These are phyloP conservation scores for Zaprionus kolodkinae DNA, from an alignment of 1,140 invertebrate species.

Conservation along the genomic window DNA sequence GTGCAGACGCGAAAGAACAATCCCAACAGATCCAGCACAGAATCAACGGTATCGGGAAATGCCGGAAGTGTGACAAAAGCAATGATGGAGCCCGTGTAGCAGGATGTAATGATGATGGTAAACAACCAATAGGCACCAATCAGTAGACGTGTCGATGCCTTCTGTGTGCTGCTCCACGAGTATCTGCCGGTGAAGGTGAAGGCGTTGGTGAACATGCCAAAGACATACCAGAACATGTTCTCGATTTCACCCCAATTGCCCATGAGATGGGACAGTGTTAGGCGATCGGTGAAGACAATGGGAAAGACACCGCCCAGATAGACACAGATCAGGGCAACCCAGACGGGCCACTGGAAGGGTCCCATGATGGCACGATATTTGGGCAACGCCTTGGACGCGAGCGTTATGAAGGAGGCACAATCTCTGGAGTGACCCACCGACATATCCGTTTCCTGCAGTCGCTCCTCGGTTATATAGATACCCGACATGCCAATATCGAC, in stretches of 20 bases:
- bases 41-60: constrained; percentile 89
- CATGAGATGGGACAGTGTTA: constrained; percentile 87
- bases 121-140: constrained; percentile 92
- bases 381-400: constrained; percentile 90
- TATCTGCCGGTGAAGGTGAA: constrained; percentile 89
- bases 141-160: constrained; percentile 88
- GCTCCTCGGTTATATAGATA: constrained; percentile 87
- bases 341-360: constrained; percentile 91
- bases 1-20: constrained; percentile 85
- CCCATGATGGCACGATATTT: constrained; percentile 92
- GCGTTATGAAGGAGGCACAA: constrained; percentile 90
- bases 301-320: constrained; percentile 90
- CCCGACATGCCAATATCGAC: constrained; percentile 89
- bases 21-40: constrained; percentile 87
- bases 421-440: constrained; percentile 88
- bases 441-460: constrained; percentile 85
- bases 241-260: constrained; percentile 88
- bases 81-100: constrained; percentile 91
- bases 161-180: constrained; percentile 89
- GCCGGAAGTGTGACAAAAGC: constrained; percentile 91
- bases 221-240: constrained; percentile 92
- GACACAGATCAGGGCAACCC: constrained; percentile 88
- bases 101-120: constrained; percentile 91
- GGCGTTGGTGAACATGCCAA: constrained; percentile 92
- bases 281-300: constrained; percentile 88